These are phyloP conservation scores for Dendroctonus valens DNA, from an alignment of 1,140 invertebrate genomes.

Conservation along the genomic window DNA sequence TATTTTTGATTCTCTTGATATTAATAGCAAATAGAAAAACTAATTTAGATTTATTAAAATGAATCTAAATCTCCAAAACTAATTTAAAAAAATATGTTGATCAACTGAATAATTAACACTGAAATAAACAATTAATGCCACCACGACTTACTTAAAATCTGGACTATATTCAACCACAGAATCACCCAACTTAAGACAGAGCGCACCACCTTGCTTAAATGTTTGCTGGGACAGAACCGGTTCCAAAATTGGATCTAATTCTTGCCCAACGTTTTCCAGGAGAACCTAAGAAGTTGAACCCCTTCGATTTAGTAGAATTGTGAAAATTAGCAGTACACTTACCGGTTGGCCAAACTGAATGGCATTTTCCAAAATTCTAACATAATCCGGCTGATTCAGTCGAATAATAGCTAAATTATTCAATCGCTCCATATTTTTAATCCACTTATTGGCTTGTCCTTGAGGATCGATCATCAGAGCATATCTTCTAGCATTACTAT, in stretches of 20 bases:
- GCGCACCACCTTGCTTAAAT: conserved; percentile 81
- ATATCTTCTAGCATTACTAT: conserved; percentile 79
- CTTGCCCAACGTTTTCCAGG: conserved; percentile 84
- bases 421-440: conserved; percentile 89
- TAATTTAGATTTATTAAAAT: not conserved
- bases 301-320: not conserved
- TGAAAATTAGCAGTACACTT: conserved; percentile 19
- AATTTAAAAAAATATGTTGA: too few relatives aligned
- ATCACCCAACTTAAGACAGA: conserved; percentile 83
- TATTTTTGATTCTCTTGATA: not conserved
- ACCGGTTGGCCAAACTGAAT: conserved; percentile 90
- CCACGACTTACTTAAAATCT: conserved; percentile 70
- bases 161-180: conserved; percentile 79
- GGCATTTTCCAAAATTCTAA: conserved; percentile 84
- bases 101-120: too few relatives aligned
- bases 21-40: not conserved
- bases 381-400: conserved; percentile 78
- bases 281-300: conserved; percentile 60
- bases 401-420: conserved; percentile 83
- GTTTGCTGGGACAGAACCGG: conserved; percentile 84
- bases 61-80: too few relatives aligned
- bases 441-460: conserved; percentile 91
- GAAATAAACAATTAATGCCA: too few relatives aligned
- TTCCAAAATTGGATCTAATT: conserved; percentile 87
- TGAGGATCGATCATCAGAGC: conserved; percentile 95